phyloP scores from a whole-genome alignment of 2,888 invertebrate genomes.

The Cephus sareptanus region DNA sequence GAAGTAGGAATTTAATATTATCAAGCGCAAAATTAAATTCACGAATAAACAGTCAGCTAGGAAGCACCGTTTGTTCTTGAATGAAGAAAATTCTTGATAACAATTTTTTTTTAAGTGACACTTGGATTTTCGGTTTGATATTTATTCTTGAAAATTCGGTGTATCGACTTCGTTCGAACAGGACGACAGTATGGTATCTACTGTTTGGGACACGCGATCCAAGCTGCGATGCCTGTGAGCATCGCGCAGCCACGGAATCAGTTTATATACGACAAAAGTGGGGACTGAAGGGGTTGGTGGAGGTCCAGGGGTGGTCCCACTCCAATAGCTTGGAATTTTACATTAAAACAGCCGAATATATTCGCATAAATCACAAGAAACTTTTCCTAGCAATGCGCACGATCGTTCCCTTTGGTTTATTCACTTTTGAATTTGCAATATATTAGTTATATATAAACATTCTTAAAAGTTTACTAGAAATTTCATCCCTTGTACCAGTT shows the following conservation, averaged over 20 bases:
- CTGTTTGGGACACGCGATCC: constrained; percentile 57
- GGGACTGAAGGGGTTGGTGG: constrained; percentile 44
- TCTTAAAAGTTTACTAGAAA: not conserved
- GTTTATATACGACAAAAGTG: constrained; percentile 45
- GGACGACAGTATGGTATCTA: constrained; percentile 39
- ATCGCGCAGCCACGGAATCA: constrained; percentile 54
- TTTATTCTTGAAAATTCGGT: constrained; percentile 7
- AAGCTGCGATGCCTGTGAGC: constrained; percentile 56
- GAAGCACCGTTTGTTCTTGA: not conserved
- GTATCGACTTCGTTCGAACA: constrained; percentile 49
- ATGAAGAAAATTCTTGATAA: not conserved
- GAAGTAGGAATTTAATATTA: not conserved
- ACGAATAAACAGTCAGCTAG: not conserved
- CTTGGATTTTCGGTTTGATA: not conserved
- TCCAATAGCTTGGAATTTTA: not conserved
- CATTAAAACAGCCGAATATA: constrained; percentile 16
- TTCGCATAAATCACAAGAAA: constrained; percentile 40
- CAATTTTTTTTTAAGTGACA: not conserved
- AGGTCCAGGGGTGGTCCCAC: not conserved
- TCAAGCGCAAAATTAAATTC: not conserved
- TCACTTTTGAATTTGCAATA: not conserved
- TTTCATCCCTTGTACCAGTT: not conserved
- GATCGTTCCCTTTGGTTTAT: not conserved
- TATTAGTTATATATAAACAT: not conserved
- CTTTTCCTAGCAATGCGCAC: constrained; percentile 11